These are phyloP conservation scores for Staurois parvus DNA, from an alignment of 2,797 vertebrate species.

Conservation along the genomic window DNA sequence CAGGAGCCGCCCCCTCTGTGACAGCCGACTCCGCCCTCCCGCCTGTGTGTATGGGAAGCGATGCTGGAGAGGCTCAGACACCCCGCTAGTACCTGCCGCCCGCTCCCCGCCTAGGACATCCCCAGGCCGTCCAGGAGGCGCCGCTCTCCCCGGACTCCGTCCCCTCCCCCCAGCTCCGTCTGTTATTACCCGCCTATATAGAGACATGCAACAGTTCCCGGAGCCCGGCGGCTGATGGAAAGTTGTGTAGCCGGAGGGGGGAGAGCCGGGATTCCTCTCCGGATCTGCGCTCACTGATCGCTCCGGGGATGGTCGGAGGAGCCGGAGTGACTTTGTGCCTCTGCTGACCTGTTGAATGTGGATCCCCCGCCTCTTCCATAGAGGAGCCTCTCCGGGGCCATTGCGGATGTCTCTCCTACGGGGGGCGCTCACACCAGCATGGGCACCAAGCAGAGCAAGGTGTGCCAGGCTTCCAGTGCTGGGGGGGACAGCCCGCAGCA, in stretches of 20 bases:
- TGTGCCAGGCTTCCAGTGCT: slow-evolving; percentile 75
- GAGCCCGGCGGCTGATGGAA: background rate
- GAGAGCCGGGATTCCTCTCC: background rate
- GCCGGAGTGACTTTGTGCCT: no score
- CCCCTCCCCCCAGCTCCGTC: background rate
- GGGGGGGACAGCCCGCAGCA: slow-evolving; percentile 79
- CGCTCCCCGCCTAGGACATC: background rate
- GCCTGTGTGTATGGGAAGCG: slow-evolving; percentile 35
- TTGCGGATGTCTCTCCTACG: slow-evolving; percentile 38
- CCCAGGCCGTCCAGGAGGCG: background rate
- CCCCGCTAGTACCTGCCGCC: slow-evolving; percentile 16
- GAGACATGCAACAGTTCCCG: slow-evolving; percentile 41
- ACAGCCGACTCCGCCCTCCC: slow-evolving; percentile 30
- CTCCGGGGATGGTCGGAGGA: no score
- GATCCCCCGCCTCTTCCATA: background rate
- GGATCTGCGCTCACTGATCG: no score
- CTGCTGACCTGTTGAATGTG: slow-evolving; percentile 37
- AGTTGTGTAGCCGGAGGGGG: slow-evolving; percentile 24
- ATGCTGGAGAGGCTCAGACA: slow-evolving; percentile 42
- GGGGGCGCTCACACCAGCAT: slow-evolving; percentile 70
- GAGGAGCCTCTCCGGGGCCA: background rate
- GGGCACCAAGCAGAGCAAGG: slow-evolving; percentile 91
- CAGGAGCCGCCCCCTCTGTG: slow-evolving; percentile 50
- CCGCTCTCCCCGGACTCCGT: background rate
- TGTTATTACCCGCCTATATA: slow-evolving; percentile 6